Conservation (phyloP, 2,888 invertebrate species). For the Cinara cedri region DNA sequence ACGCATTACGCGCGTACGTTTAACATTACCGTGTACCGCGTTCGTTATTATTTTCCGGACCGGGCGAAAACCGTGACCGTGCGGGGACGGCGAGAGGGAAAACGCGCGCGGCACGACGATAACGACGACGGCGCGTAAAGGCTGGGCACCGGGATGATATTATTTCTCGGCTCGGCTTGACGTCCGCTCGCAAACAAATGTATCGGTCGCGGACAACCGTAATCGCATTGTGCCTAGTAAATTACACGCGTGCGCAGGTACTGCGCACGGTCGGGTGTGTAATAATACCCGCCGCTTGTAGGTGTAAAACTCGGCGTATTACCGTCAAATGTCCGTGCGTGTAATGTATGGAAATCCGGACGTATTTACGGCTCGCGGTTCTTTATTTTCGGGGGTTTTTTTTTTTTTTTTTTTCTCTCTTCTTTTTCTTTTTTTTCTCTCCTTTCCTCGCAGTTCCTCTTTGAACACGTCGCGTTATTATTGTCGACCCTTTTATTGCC, state of each 20-base stretch:
- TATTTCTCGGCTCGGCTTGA: not conserved
- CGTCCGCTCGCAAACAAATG: constrained; percentile 35
- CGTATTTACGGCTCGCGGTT: not conserved
- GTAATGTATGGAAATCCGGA: too few relatives aligned
- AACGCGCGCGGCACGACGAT: too few relatives aligned
- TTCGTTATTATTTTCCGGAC: too few relatives aligned
- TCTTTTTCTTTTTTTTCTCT: not conserved
- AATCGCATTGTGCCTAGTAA: constrained; percentile 24
- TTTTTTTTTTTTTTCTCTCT: not conserved
- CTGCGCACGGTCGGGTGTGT: too few relatives aligned
- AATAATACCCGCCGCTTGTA: not conserved
- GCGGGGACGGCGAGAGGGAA: too few relatives aligned
- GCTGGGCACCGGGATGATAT: not conserved
- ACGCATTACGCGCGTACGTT: not conserved
- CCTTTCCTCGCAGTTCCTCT: not conserved
- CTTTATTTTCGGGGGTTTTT: not conserved
- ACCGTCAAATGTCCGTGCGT: too few relatives aligned
- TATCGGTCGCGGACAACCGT: constrained; percentile 40
- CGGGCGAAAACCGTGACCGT: too few relatives aligned
- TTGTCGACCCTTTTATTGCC: constrained; percentile 6
- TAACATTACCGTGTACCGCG: too few relatives aligned
- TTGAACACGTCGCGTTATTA: not conserved
- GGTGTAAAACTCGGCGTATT: too few relatives aligned
- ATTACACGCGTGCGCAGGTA: too few relatives aligned
- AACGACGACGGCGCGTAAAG: not conserved